phyloP scores from a whole-genome alignment of 2,113 vertebrate species.

The Heterochromis multidens region DNA sequence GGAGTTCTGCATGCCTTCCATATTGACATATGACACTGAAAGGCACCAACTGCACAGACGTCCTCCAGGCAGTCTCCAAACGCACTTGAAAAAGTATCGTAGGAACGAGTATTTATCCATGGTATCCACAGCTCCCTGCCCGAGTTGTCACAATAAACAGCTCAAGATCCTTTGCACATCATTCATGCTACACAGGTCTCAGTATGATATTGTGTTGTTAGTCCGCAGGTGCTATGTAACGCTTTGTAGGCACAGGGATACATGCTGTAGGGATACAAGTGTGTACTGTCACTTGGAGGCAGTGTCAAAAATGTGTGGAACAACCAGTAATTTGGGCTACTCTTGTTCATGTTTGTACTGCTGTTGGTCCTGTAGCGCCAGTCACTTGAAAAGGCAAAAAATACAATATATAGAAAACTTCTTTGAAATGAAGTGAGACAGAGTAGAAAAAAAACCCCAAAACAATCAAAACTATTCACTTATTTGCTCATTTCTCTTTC shows the following conservation, averaged over 20 bases:
- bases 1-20: too few species aligned
- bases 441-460: too few species aligned
- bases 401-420: neutral
- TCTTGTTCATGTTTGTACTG: too few species aligned
- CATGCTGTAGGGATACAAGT: too few species aligned
- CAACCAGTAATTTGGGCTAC: too few species aligned
- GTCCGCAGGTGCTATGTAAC: neutral
- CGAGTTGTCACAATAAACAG: neutral
- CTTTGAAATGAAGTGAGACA: neutral
- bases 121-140: neutral
- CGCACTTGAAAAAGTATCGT: neutral
- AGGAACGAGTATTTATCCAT: neutral
- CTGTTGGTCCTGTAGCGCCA: too few species aligned
- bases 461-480: neutral
- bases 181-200: neutral
- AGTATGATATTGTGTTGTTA: neutral
- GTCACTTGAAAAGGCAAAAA: neutral
- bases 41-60: neutral
- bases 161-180: neutral
- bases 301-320: too few species aligned
- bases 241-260: too few species aligned
- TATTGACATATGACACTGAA: too few species aligned
- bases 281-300: too few species aligned
- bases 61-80: neutral
- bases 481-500: neutral